Percentiles rank a stretch among this genome's conserved stretches.
Evolutionary conservation across 1,140 invertebrate genomes (phyloP).

Genomic region (Diachasmimorpha longicaudata): DNA sequence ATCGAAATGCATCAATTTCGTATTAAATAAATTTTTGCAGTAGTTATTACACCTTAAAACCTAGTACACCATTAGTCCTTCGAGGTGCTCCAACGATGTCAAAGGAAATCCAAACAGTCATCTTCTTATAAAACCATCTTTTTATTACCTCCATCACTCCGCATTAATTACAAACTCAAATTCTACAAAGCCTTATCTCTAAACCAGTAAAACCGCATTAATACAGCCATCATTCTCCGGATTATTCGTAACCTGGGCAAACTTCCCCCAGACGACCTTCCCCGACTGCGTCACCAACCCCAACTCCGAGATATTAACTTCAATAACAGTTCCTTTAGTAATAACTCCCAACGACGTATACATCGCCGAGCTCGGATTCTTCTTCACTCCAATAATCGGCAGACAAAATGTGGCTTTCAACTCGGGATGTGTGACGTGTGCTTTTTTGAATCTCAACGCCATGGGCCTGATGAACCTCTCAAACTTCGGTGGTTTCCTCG

Average conservation of each 20-base stretch:
- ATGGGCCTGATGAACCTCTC: conserved; percentile 99
- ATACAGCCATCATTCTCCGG: conserved; percentile 99
- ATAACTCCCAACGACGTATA: conserved; percentile 98
- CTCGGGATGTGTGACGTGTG: conserved; percentile 99
- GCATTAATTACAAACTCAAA: background rate
- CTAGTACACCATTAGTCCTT: no score
- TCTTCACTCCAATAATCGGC: conserved; percentile 99
- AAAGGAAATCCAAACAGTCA: background rate
- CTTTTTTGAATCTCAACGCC: conserved; percentile 95
- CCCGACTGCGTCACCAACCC: conserved; percentile 98
- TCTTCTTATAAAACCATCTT: background rate
- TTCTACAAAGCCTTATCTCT: conserved; percentile 50
- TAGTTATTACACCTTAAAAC: no score
- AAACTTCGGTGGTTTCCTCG: conserved; percentile 98
- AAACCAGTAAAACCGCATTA: conserved; percentile 97
- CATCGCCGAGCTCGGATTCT: conserved; percentile 97
- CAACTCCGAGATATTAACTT: conserved; percentile 98
- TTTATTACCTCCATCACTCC: background rate
- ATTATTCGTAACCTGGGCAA: conserved; percentile 99
- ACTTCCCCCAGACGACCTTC: conserved; percentile 99
- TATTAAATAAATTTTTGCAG: no score
- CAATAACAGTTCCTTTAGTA: conserved; percentile 97
- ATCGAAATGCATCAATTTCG: no score
- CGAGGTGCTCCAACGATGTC: no score
- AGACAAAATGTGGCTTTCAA: conserved; percentile 98